Evolutionary conservation across 2,797 vertebrate genomes (phyloP), one percentile per base, ranked within the genome.

Genomic region (Gymnothorax javanicus): DNA sequence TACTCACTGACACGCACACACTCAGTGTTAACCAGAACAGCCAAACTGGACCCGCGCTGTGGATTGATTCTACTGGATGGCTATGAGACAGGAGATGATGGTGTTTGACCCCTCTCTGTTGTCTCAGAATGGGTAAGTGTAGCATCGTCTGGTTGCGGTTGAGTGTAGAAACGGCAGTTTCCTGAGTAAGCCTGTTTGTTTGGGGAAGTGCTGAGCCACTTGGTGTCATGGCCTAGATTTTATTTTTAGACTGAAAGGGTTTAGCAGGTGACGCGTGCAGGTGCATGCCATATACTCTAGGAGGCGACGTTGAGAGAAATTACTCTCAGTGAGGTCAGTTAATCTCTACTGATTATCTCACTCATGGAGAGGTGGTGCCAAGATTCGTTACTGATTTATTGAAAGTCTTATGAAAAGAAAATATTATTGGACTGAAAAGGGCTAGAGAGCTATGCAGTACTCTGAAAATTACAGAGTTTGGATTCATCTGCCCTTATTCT

Each of bases 221-320:
- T 90, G 84, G 89, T 91, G 93, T 94, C 90, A 92, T 95, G 94
- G 94, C 93, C 94, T 91, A 94, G 91, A 94, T 95, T 93, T 94
- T 95, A 95, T 95, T 95, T 96, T 95, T 94, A 95, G 94, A 64
- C 50, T 13, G 20, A 60, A 84, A 82, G 71, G 43, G 25, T 60
- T 91, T 84, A 89, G 90, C 87, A 73, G 88, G 60, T 75, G 64
- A 15, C 71, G 11, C 3, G 67, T 88, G 79, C 43, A 59, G 67
- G 83, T 86, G 64, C 69, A 85, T 27, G 75, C 27, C 15, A 17
- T 43, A 15, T 43, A 0, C 11, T 52, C 15, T 5, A 1, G 73
- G 33, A 17, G 73, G 43, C 67, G 25, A n/a, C 23, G 17, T 6
- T 62, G 15, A 62, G 60, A 75, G 33, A 15, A 75, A 9, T 52